Conservation (phyloP, 2,113 vertebrate genomes). For the Cygnus buccinator region DNA sequence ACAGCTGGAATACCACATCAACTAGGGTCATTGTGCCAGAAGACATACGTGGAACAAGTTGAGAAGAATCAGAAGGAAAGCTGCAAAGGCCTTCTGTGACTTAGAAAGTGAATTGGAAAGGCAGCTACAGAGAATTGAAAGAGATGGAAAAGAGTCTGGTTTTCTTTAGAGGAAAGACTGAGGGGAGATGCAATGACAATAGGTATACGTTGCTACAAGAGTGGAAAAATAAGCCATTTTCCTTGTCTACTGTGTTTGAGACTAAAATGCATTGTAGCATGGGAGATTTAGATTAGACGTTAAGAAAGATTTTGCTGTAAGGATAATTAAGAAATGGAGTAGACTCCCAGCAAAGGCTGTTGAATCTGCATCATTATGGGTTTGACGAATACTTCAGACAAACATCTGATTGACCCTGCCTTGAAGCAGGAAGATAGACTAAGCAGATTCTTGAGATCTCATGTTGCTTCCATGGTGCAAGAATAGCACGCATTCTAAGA, state of each 20-base stretch:
- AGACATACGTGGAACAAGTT: background rate
- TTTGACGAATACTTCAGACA: background rate
- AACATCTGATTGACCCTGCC: background rate
- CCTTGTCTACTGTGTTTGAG: background rate
- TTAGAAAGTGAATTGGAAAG: background rate
- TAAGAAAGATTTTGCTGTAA: background rate
- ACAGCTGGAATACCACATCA: background rate
- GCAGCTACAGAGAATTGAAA: background rate
- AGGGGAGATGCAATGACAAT: background rate
- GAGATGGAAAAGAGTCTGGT: background rate
- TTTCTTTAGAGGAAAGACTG: background rate
- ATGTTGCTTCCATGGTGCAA: background rate
- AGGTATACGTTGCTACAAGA: background rate
- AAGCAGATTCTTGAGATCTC: background rate
- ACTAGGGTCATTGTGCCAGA: background rate
- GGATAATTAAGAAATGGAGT: background rate
- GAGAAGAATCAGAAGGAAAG: background rate
- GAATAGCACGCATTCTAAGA: background rate
- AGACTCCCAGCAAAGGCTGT: background rate
- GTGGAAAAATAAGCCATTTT: background rate
- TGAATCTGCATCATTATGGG: background rate
- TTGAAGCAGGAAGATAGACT: background rate
- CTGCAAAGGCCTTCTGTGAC: background rate
- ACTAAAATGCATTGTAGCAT: background rate
- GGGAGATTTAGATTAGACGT: background rate